These are phyloP conservation scores for Henicopernis longicauda DNA, from an alignment of 2,113 vertebrate species.

Conservation along the genomic window DNA sequence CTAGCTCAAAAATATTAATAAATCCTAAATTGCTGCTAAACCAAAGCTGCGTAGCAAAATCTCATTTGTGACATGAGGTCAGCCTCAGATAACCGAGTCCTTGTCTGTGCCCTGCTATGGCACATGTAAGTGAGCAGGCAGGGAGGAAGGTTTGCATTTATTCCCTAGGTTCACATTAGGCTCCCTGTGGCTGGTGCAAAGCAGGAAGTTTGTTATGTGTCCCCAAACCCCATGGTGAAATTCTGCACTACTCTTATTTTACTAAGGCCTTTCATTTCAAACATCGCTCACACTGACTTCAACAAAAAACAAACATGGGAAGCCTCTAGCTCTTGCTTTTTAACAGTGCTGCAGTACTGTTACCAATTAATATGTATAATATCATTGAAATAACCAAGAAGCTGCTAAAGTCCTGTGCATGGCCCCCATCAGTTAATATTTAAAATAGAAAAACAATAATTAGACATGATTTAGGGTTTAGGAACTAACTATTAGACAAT, in stretches of 20 bases:
- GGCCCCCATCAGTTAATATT: too few relatives aligned
- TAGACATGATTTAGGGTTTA: too few relatives aligned
- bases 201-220: background rate
- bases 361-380: too few relatives aligned
- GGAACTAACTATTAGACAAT: too few relatives aligned
- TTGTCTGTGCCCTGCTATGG: background rate
- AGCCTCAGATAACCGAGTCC: background rate
- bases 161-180: background rate
- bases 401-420: too few relatives aligned
- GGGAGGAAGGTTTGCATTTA: background rate
- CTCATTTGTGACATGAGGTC: background rate
- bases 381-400: too few relatives aligned
- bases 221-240: background rate
- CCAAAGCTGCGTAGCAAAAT: too few relatives aligned
- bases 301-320: background rate
- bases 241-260: background rate
- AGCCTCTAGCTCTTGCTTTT: background rate
- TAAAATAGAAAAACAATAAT: too few relatives aligned
- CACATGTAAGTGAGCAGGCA: background rate
- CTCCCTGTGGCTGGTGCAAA: background rate
- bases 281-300: background rate
- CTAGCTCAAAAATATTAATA: too few relatives aligned
- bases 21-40: too few relatives aligned
- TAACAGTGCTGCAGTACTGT: background rate
- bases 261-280: background rate